Percentiles rank a stretch among this genome's conserved stretches.
Conservation (phyloP, 1,140 invertebrate species). For the Antheraea pernyi region DNA sequence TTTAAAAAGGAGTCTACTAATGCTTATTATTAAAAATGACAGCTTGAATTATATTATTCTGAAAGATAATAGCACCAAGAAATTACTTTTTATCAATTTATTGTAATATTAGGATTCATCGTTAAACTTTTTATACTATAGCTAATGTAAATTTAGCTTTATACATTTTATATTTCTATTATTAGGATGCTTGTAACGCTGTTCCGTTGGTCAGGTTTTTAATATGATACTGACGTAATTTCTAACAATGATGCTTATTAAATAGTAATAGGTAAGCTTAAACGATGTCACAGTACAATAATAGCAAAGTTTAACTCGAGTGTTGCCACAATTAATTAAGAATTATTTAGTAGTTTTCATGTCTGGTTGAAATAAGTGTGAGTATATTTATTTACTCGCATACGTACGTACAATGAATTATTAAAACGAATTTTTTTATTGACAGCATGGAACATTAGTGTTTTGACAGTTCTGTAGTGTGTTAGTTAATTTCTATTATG, state of each 20-base stretch:
- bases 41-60: too few species aligned
- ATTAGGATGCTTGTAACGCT: background rate
- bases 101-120: constrained; percentile 18
- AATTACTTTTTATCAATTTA: constrained; percentile 4
- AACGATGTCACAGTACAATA: background rate
- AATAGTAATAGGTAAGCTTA: too few species aligned
- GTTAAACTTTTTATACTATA: constrained; percentile 45
- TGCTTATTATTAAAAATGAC: background rate
- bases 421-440: constrained; percentile 56
- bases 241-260: background rate
- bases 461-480: constrained; percentile 39
- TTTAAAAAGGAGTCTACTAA: too few species aligned
- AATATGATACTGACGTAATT: background rate
- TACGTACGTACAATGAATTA: constrained; percentile 51
- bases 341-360: background rate
- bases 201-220: background rate
- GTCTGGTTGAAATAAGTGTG: background rate
- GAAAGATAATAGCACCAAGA: background rate
- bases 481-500: constrained; percentile 43
- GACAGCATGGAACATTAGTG: constrained; percentile 37
- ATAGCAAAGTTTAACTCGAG: background rate
- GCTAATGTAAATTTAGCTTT: constrained; percentile 21
- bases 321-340: background rate
- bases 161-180: constrained; percentile 17
- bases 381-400: constrained; percentile 22